These are phyloP conservation scores for Choristoneura fumiferana DNA, from an alignment of 1,140 invertebrate genomes.

Conservation along the genomic window DNA sequence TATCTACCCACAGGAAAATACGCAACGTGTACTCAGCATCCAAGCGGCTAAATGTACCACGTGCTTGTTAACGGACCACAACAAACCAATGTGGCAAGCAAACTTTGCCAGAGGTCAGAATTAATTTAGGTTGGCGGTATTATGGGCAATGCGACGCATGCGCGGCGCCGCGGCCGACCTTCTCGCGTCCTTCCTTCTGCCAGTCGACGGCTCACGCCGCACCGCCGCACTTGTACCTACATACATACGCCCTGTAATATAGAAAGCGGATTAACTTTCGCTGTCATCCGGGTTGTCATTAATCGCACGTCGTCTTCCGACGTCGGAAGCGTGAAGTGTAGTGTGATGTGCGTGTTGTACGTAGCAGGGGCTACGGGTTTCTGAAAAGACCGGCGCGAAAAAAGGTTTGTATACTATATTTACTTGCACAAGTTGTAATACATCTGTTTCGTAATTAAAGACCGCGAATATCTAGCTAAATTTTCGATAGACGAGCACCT, in stretches of 20 bases:
- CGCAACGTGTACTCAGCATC: background rate
- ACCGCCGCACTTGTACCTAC: slow-evolving; percentile 50
- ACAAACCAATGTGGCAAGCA: slow-evolving; percentile 14
- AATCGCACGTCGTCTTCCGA: slow-evolving; percentile 20
- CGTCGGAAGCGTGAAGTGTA: slow-evolving; percentile 25
- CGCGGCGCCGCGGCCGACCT: slow-evolving; percentile 58
- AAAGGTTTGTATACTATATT: slow-evolving; percentile 22
- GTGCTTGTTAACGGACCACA: slow-evolving; percentile 1
- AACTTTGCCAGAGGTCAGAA: slow-evolving; percentile 39
- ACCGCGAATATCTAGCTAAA: too few relatives aligned
- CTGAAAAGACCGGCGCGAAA: slow-evolving; percentile 16
- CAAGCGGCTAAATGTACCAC: background rate
- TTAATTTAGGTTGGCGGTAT: slow-evolving; percentile 38
- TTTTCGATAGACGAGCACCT: too few relatives aligned
- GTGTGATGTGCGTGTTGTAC: slow-evolving; percentile 32
- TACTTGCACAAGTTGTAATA: slow-evolving; percentile 2
- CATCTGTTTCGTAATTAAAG: background rate
- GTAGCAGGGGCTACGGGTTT: background rate
- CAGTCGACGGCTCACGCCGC: slow-evolving; percentile 57
- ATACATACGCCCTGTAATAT: slow-evolving; percentile 18
- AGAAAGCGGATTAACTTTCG: slow-evolving; percentile 50
- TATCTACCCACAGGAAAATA: too few relatives aligned
- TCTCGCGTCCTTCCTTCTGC: slow-evolving; percentile 59
- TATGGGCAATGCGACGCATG: slow-evolving; percentile 47
- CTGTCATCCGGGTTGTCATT: slow-evolving; percentile 37